These are phyloP conservation scores for Paraescarpia echinospica DNA, from an alignment of 1,140 invertebrate genomes.

Conservation along the genomic window DNA sequence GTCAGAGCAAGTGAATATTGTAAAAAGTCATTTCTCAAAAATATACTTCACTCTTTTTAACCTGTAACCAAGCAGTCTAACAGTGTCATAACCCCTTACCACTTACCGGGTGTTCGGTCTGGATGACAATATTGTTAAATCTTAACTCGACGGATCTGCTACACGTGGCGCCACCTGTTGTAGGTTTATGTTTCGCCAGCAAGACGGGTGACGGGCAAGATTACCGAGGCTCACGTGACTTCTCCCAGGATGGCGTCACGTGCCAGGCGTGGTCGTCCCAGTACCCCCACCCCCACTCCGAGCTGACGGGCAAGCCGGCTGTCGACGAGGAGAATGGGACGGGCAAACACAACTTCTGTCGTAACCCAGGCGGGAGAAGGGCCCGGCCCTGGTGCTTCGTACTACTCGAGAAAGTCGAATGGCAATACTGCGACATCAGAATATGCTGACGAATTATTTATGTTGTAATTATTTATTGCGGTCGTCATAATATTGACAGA, in stretches of 20 bases:
- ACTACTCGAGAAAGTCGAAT: slow-evolving; percentile 35
- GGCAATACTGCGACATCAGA: slow-evolving; percentile 42
- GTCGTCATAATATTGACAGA: not conserved
- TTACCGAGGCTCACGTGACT: slow-evolving; percentile 45
- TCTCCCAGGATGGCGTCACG: slow-evolving; percentile 43
- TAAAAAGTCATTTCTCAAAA: no score
- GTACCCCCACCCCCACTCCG: slow-evolving; percentile 47
- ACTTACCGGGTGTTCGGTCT: no score
- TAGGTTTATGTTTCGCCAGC: slow-evolving; percentile 33
- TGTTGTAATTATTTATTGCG: not conserved
- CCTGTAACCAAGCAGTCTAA: no score
- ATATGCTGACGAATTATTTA: not conserved
- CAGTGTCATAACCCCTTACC: no score
- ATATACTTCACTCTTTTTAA: no score
- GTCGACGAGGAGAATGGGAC: slow-evolving; percentile 37
- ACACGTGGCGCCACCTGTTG: not conserved
- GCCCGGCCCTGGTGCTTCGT: slow-evolving; percentile 46
- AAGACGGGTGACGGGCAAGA: slow-evolving; percentile 42
- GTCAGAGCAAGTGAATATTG: no score
- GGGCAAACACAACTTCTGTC: slow-evolving; percentile 44
- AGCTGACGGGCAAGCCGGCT: slow-evolving; percentile 30
- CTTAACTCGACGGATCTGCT: not conserved
- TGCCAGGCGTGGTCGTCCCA: slow-evolving; percentile 51
- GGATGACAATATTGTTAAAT: no score
- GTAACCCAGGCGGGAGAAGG: slow-evolving; percentile 37